These are phyloP conservation scores for Blastobasis adustella DNA, from an alignment of 2,888 invertebrate species.

Conservation along the genomic window DNA sequence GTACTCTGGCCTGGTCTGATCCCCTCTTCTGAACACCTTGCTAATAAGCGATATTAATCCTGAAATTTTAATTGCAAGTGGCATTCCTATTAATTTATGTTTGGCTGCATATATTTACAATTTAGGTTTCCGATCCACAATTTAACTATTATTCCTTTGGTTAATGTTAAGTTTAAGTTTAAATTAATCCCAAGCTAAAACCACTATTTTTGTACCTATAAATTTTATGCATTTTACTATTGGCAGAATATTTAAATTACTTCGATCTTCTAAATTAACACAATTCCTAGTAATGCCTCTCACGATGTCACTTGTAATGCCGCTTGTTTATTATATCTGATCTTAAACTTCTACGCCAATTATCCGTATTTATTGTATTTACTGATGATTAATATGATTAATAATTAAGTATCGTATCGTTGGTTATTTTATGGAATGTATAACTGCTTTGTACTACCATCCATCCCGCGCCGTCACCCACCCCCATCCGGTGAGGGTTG, in stretches of 20 bases:
- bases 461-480: constrained; percentile 17
- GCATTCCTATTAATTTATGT: constrained; percentile 2
- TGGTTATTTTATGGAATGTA: constrained; percentile 19
- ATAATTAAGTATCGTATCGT: constrained; percentile 3
- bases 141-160: no score
- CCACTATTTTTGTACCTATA: no score
- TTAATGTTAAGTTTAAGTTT: no score
- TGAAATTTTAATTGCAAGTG: constrained; percentile 13
- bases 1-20: no score
- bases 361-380: constrained; percentile 1
- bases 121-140: no score
- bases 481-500: constrained; percentile 40
- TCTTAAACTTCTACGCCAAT: not conserved
- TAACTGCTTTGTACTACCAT: constrained; percentile 65
- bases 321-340: not conserved
- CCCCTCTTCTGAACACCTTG: no score
- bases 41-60: no score
- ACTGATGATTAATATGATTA: constrained; percentile 13
- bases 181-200: no score
- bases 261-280: no score
- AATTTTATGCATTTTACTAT: no score
- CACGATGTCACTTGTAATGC: constrained; percentile 15
- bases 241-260: no score
- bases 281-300: not conserved
- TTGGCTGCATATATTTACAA: no score